Conservation (phyloP, 2,113 vertebrate species). For the Boulengeromyrus knoepffleri region DNA sequence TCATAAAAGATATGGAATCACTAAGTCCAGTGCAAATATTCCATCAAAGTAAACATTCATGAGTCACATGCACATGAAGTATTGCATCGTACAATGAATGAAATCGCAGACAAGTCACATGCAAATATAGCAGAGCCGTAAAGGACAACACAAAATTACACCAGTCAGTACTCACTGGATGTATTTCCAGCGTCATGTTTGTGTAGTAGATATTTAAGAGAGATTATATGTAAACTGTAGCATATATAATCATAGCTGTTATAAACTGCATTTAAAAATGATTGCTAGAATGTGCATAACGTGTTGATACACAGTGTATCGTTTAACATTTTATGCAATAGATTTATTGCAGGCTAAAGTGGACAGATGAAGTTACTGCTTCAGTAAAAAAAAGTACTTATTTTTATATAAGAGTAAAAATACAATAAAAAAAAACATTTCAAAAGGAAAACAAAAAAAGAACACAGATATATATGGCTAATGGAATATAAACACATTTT, state of each 20-base stretch:
- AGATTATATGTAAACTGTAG: background rate
- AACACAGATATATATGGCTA: background rate
- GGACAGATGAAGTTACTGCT: background rate
- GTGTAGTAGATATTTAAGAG: background rate
- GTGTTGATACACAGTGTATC: background rate
- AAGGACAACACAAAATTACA: background rate
- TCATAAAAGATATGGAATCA: background rate
- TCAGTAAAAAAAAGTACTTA: background rate
- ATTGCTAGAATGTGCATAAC: background rate
- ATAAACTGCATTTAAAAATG: background rate
- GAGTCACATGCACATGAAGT: background rate
- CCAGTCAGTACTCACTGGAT: background rate
- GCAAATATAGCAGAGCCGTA: background rate
- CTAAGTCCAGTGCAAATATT: background rate
- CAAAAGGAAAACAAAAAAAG: background rate
- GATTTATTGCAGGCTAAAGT: background rate
- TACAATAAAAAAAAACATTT: background rate
- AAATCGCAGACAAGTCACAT: background rate
- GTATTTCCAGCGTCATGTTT: background rate
- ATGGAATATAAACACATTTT: background rate
- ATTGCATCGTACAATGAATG: background rate
- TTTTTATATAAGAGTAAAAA: background rate
- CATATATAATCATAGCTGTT: background rate
- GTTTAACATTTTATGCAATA: slow-evolving; percentile 4
- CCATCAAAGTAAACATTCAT: background rate